Evolutionary conservation across 2,888 invertebrate species (phyloP), one percentile per base, ranked within the genome.

Genomic region (Acholoe squamosa): DNA sequence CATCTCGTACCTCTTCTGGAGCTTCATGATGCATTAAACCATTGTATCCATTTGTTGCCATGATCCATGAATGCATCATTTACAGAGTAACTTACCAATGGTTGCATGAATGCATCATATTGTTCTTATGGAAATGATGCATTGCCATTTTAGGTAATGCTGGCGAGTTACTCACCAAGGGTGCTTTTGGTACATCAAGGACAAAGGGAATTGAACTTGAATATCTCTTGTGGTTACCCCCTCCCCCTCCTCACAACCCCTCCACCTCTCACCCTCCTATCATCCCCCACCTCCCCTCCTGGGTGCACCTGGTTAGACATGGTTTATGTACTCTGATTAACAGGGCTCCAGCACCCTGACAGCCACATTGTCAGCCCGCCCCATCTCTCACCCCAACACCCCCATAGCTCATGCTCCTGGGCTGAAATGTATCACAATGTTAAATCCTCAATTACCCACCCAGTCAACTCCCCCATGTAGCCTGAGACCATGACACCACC

Each of bases 391-490:
- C 14, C 22, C 71, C n/a, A 28, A 14, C 71, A 28, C 71, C 31
- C 28, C 31, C 71, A 25, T 71, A n/a, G 3, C n/a, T 71, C 31
- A 71, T 28, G 31, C 28, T 14, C 28, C 71, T 14, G 71, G 71
- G 71, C 61, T 61, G 28, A 14, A 28, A 71, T n/a, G 31, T 71
- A 71, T 71, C 31, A 71, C 28, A 71, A 25, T 71, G 71, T 71
- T 71, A 71, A 71, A 71, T 71, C 71, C 71, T 71, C 71, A 71
- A 71, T 71, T 71, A 71, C 71, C 71, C 25, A 25, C 71, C 71
- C 71, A 71, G 71, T 71, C 71, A 71, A 71, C 71, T 71, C 71
- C 71, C 71, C 28, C 71, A 25, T 71, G 71, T 28, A 71, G 71
- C 28, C 28, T 28, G 71, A 71, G 31, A 71, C 71, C 28, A 28